Percentiles rank a stretch among this genome's conserved stretches.
phyloP scores from a whole-genome alignment of 2,888 invertebrate genomes.

The Neoscelio sp. region DNA sequence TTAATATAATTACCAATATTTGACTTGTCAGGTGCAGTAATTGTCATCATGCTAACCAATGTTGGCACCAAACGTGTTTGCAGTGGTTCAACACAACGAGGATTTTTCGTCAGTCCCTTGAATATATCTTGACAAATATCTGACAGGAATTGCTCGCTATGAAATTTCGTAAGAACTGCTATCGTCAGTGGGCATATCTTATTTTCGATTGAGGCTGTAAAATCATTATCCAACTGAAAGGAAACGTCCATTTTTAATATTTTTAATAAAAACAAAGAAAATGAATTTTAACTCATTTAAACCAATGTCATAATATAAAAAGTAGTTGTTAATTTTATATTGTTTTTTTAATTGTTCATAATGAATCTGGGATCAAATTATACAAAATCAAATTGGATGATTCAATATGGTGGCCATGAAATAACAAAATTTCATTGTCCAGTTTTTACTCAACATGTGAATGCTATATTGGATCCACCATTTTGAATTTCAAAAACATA shows the following conservation, averaged over 20 bases:
- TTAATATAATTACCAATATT: slow-evolving; percentile 74
- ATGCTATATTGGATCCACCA: no score
- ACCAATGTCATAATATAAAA: neutral
- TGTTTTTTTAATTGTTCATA: slow-evolving; percentile 4
- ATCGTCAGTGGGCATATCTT: slow-evolving; percentile 88
- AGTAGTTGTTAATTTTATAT: neutral
- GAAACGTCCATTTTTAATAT: neutral
- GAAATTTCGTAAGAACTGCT: slow-evolving; percentile 88
- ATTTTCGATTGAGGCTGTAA: slow-evolving; percentile 86
- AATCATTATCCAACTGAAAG: slow-evolving; percentile 85
- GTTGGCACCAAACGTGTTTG: slow-evolving; percentile 88
- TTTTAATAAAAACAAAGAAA: neutral
- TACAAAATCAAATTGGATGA: no score
- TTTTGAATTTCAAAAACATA: no score
- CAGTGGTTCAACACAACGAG: slow-evolving; percentile 85
- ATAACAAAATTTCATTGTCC: no score
- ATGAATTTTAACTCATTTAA: neutral
- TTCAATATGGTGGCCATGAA: no score
- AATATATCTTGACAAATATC: slow-evolving; percentile 87
- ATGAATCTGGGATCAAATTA: no score
- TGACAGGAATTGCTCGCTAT: slow-evolving; percentile 86
- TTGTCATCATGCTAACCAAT: slow-evolving; percentile 85
- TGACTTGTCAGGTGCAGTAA: slow-evolving; percentile 75
- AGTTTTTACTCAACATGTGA: no score
- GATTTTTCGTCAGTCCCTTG: slow-evolving; percentile 86